Conservation (phyloP, 2,888 invertebrate genomes). For the Gandaritis pyraliata region DNA sequence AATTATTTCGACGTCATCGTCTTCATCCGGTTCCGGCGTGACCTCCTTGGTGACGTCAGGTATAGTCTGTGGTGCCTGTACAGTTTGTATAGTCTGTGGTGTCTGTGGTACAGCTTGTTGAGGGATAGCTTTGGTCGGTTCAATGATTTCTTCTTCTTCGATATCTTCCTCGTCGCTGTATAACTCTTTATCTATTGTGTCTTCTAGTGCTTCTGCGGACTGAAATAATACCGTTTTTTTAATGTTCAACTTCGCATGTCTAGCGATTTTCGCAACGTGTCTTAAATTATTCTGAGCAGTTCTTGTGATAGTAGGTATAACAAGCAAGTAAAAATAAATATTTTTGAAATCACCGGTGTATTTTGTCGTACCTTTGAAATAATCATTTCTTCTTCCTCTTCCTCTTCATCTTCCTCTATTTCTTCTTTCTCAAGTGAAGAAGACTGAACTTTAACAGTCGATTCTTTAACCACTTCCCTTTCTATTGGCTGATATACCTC, state of each 20-base stretch:
- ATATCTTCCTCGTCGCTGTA: slow-evolving; percentile 71
- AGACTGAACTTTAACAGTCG: slow-evolving; percentile 47
- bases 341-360: not conserved
- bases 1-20: slow-evolving; percentile 77
- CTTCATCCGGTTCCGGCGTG: slow-evolving; percentile 63
- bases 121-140: slow-evolving; percentile 35
- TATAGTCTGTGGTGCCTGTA: slow-evolving; percentile 18
- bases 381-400: slow-evolving; percentile 52
- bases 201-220: slow-evolving; percentile 45
- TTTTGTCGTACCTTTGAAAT: slow-evolving; percentile 47
- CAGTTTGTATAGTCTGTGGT: slow-evolving; percentile 24
- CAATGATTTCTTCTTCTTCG: slow-evolving; percentile 53
- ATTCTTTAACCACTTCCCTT: slow-evolving; percentile 47
- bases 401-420: slow-evolving; percentile 57
- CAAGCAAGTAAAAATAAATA: too few relatives aligned
- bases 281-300: too few relatives aligned
- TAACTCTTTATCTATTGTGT: slow-evolving; percentile 61
- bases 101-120: slow-evolving; percentile 47
- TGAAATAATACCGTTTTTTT: slow-evolving; percentile 40
- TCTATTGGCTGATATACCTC: slow-evolving; percentile 47
- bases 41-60: slow-evolving; percentile 46
- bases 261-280: too few relatives aligned
- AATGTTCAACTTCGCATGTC: not conserved
- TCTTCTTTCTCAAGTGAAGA: slow-evolving; percentile 52
- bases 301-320: too few relatives aligned